Evolutionary conservation across 2,888 invertebrate species (phyloP).

Genomic region (Hoplodrina blanda): DNA sequence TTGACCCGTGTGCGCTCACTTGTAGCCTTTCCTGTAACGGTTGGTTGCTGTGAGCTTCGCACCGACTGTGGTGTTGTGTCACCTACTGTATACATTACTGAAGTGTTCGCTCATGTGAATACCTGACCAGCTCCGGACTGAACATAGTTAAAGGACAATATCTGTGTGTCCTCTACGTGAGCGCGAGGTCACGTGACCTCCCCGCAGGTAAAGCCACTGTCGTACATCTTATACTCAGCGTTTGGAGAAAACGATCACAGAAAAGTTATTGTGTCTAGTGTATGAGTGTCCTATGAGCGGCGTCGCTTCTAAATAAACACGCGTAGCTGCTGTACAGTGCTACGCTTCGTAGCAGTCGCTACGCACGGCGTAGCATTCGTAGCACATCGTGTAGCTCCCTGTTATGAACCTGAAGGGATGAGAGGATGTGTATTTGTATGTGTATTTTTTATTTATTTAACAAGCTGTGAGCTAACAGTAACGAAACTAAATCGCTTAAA

Average conservation of each 20-base stretch:
- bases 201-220: background rate
- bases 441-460: no score
- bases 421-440: no score
- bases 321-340: slow-evolving; percentile 7
- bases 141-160: background rate
- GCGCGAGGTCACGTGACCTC: background rate
- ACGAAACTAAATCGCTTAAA: no score
- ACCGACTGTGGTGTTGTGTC: no score
- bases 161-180: background rate
- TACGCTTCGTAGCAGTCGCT: slow-evolving; percentile 37
- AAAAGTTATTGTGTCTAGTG: background rate
- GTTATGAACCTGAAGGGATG: background rate
- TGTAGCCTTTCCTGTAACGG: background rate
- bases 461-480: no score
- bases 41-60: no score
- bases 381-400: slow-evolving; percentile 4
- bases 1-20: background rate
- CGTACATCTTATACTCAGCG: background rate
- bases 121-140: background rate
- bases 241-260: background rate
- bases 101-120: no score
- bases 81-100: no score
- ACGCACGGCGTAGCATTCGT: slow-evolving; percentile 20
- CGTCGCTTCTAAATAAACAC: background rate
- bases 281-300: background rate